phyloP scores from a whole-genome alignment of 2,113 vertebrate species.

The Mionectes macconnelli region DNA sequence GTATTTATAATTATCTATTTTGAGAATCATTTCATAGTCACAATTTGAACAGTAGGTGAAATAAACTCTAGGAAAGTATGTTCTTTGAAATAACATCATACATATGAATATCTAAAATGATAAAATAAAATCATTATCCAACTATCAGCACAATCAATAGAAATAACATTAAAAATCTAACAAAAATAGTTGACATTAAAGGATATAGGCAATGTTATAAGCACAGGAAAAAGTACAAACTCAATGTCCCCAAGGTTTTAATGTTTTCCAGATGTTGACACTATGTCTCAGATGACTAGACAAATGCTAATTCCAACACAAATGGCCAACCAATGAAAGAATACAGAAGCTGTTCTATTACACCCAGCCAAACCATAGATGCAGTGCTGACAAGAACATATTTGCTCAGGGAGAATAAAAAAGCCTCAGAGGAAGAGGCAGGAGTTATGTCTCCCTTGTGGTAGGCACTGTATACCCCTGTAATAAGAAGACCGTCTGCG shows the following conservation, averaged over 20 bases:
- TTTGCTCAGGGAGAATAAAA: slow-evolving; percentile 47
- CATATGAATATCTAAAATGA: neutral
- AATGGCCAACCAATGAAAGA: slow-evolving; percentile 34
- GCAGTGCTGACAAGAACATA: slow-evolving; percentile 34
- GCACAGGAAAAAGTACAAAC: neutral
- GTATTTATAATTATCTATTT: neutral
- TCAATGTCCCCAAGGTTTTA: neutral
- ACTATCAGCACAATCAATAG: neutral
- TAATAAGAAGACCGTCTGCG: slow-evolving; percentile 40
- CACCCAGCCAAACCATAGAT: slow-evolving; percentile 27
- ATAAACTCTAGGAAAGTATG: neutral
- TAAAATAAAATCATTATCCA: neutral
- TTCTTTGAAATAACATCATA: neutral
- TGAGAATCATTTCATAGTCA: neutral
- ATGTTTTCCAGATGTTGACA: slow-evolving; percentile 47
- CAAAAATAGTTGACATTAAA: neutral
- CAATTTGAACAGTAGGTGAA: neutral
- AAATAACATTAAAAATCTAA: neutral
- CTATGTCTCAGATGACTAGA: slow-evolving; percentile 4
- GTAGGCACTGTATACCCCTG: slow-evolving; percentile 14
- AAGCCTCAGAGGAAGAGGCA: slow-evolving; percentile 45
- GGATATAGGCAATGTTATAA: neutral
- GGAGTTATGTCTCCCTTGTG: slow-evolving; percentile 49
- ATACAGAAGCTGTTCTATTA: slow-evolving; percentile 39
- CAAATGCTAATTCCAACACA: slow-evolving; percentile 18